Base-by-base conservation (phyloP, 2,113 vertebrate genomes). In the Pangasianodon gigas region DNA sequence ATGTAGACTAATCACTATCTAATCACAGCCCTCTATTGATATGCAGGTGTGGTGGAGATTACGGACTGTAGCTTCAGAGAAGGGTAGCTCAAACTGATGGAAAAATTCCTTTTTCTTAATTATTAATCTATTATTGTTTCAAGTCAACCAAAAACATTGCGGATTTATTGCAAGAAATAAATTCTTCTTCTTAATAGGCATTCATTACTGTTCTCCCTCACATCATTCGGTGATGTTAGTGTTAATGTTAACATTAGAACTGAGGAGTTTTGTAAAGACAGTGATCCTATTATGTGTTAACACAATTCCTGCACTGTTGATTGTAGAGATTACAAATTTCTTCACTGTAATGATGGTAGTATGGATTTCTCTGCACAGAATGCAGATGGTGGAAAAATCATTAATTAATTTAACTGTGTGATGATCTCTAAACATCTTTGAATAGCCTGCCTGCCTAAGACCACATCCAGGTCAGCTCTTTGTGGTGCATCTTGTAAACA, bases 1-100 rank as follows among this genome's bases (percentile, higher is more conserved):
- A 81, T 54, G 48, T 46, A 41, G 32, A 41, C 32, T 48, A 54
- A 54, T 80, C 21, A 80, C 46, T 52, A 7, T 6, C 10, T 6
- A 80, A 80, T 80, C 19, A 80, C 26, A 80, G 77, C 77, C 74
- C 37, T 46, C 74, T 46, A 80, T 14, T 80, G 77, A 80, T 52
- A 80, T 52, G 77, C 48, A 52, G 77, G 46, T 16, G 21, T 79
- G 10, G 5, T 48, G 24, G 11, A 79, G 44, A 46, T 77, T 77
- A 26, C 74, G 41, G 69, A 79, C 24, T 48, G 44, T 46, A 48
- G 75, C 10, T 48, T 29, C 46, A 13, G 24, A 48, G 24, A 79
- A 79, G 24, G 44, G 75, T 4, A 79, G 4, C 75, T 29, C 75
- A 79, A 1, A 10, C 75, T 26, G 21, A 48, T 11, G 1, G 24